Base-by-base conservation (phyloP, 2,797 vertebrate species). In the Macrochelys suwanniensis region DNA sequence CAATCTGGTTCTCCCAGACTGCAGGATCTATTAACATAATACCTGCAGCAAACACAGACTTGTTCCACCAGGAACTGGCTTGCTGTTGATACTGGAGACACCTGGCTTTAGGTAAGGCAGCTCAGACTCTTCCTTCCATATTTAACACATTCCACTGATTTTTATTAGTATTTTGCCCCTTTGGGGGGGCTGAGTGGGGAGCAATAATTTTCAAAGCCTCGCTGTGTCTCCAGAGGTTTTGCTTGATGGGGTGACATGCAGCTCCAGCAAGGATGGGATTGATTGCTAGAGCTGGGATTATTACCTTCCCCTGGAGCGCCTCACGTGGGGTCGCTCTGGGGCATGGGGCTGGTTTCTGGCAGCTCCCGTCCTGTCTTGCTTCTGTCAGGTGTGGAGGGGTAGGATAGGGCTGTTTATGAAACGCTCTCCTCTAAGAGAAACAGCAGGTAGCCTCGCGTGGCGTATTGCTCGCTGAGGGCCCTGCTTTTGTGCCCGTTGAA, bases 41-140 rank as follows among this genome's bases (percentile, higher is more conserved):
- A 87, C 92, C 92, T 94, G 84, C 96, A 92, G 92, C 93, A 92
- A 37, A 91, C 74, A 56, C 95, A 96, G 96, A 95, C 96, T 94
- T 82, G 59, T 95, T 97, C 97, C 94, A 97, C 90, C 97, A 1
- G 92, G 94, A 97, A 97, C 95, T 96, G 92, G 94, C 95, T 96
- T 93, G 92, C 85, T 96, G 84, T 57, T 94, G 94, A 84, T 88
- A 59, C 94, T 94, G 90, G 84, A 96, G 94, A 74, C 54, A 90
- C 94, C 95, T 96, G 95, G 92, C 95, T 92, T 88, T 71, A 56
- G 74, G 88, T 95, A 82, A 89, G 92, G 87, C 80, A 89, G 71
- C 3, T 45, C 83, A 83, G 81, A 84, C 93, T 95, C 90, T 96
- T 97, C 94, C 92, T 94, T 92, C 94, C 84, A 6, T 97, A 94